These are phyloP conservation scores for Periplaneta americana DNA, from an alignment of 1,140 invertebrate genomes.

Conservation along the genomic window DNA sequence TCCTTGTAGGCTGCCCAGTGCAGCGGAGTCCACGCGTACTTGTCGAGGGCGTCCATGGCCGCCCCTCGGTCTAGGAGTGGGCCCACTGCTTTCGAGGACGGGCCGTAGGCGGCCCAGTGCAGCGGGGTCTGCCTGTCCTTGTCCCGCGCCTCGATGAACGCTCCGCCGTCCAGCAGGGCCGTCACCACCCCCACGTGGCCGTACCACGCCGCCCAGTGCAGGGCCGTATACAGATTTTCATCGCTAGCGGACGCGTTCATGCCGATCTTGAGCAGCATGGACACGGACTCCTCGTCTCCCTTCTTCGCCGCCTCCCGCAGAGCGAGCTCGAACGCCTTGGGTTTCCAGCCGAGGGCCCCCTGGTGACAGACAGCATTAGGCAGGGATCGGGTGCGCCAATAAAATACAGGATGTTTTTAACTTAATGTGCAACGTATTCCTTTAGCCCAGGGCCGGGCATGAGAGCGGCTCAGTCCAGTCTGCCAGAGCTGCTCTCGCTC, in stretches of 20 bases:
- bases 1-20: slow-evolving; percentile 68
- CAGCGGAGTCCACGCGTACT: slow-evolving; percentile 54
- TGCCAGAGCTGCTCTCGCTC: too few species aligned
- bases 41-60: not conserved
- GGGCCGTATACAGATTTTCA: not conserved
- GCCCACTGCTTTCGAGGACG: not conserved
- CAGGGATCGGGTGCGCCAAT: too few species aligned
- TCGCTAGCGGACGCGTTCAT: not conserved
- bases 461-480: too few species aligned
- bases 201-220: not conserved
- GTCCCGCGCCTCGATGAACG: not conserved
- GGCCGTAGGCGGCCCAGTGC: not conserved
- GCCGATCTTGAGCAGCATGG: not conserved
- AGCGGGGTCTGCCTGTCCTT: not conserved
- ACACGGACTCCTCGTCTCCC: not conserved
- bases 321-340: too few species aligned
- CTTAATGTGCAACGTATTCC: too few species aligned
- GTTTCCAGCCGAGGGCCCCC: too few species aligned
- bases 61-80: not conserved
- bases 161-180: not conserved
- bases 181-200: not conserved
- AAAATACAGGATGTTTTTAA: too few species aligned
- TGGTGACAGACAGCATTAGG: too few species aligned
- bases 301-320: not conserved
- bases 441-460: too few species aligned